Base-by-base conservation (phyloP, 2,113 vertebrate genomes). In the Cacatua alba region DNA sequence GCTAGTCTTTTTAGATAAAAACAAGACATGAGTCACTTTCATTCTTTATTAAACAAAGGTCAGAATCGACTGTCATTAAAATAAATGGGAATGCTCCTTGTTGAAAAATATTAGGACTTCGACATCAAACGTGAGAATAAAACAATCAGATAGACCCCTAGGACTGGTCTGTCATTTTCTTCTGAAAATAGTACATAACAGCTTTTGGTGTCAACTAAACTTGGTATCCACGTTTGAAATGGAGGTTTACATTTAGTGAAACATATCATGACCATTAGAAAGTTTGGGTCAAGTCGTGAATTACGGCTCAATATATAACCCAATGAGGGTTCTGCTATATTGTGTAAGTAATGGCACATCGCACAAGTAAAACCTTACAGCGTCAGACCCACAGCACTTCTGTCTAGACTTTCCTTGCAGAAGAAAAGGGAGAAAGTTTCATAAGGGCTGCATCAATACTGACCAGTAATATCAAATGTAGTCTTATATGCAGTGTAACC, bases 201-300 rank as follows among this genome's bases (percentile, higher is more conserved):
- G 33, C 6, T 78, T 24, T 82, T n/a, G 5, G 7, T 63, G 46
- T n/a, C 41, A 63, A 17, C 28, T 72, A 29, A 31, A 43, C 44
- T 80, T 83, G 19, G 41, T 49, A 44, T 49, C 14, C 31, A 10
- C 1, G 0, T 81, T 51, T 81, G 64, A 81, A 90, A 74, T 59
- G 23, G 23, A 41, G 17, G 33, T 60, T 90, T 91, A n/a, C 29
- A 20, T 69, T 33, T 60, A 20, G 11, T 86, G 65, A 68, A 64
- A 70, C 12, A n/a, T 52, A 48, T 84, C 20, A 18, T 10, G 52
- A 28, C 26, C 9, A 2, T 72, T 49, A 41, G 57, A 65, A 94
- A 75, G 29, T 0, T 0, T 26, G 29, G 6, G 9, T 44, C 35
- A 60, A n/a, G 37, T 74, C 31, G 57, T 77, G 48, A 31, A 59